Evolutionary conservation across 2,797 vertebrate genomes (phyloP).

Genomic region (Centroberyx gerrardi): DNA sequence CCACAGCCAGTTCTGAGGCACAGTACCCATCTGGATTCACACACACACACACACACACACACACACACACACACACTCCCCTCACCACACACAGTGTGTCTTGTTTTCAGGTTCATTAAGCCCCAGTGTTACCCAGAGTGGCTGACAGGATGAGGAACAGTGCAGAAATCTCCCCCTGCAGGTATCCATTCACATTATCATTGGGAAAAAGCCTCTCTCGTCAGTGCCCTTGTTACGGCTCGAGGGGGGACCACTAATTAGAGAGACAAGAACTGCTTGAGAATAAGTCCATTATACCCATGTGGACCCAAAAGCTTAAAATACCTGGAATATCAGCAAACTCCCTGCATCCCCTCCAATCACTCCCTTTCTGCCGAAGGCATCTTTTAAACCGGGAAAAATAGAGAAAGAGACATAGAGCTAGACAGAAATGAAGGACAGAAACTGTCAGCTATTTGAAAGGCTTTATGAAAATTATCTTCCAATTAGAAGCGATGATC

Average conservation of each 20-base stretch:
- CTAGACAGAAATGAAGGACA: constrained; percentile 84
- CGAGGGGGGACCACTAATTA: constrained; percentile 96
- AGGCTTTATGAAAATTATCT: constrained; percentile 96
- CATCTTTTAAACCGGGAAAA: constrained; percentile 61
- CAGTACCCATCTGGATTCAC: constrained; percentile 65
- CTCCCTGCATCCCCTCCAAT: constrained; percentile 86
- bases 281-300: constrained; percentile 95
- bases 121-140: constrained; percentile 92
- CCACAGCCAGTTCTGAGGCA: constrained; percentile 43
- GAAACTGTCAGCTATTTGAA: constrained; percentile 93
- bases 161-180: constrained; percentile 94
- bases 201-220: constrained; percentile 94
- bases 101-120: constrained; percentile 98
- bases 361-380: constrained; percentile 58
- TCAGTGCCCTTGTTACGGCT: constrained; percentile 91
- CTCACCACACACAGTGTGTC: constrained; percentile 82
- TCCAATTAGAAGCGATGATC: constrained; percentile 96
- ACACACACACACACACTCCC: constrained; percentile 38
- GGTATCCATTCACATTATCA: constrained; percentile 97
- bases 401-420: constrained; percentile 56
- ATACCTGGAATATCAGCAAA: constrained; percentile 91
- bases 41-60: constrained; percentile 43
- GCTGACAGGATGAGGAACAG: constrained; percentile 95
- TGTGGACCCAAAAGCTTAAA: constrained; percentile 90
- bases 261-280: constrained; percentile 93